phyloP scores from a whole-genome alignment of 2,797 vertebrate species.

The Melanogrammus aeglefinus region DNA sequence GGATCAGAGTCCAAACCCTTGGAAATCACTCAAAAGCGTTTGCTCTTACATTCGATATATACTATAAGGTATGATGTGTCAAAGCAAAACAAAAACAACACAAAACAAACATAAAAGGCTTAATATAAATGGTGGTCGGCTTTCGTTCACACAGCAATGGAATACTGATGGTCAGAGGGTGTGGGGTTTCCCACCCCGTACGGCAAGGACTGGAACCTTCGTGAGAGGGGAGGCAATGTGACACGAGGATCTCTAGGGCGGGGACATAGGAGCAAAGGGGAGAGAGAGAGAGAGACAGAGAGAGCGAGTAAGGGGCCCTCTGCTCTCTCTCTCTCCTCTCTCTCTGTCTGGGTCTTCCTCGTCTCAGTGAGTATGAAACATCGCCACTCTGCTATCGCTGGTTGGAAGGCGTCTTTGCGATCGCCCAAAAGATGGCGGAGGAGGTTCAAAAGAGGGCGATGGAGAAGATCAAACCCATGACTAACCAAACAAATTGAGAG shows the following conservation, averaged over 20 bases:
- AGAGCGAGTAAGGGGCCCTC: not conserved
- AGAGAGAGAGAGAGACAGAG: not conserved
- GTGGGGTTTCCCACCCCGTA: not conserved
- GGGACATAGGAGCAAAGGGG: not conserved
- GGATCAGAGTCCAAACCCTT: not conserved
- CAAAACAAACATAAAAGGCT: slow-evolving; percentile 26
- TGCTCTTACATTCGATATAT: slow-evolving; percentile 1
- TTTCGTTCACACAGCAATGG: not conserved
- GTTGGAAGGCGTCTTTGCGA: too few species aligned
- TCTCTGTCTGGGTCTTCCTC: not conserved
- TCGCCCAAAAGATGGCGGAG: not conserved
- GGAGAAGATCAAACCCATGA: too few species aligned
- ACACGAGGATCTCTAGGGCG: not conserved
- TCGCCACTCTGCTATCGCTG: too few species aligned
- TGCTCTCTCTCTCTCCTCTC: not conserved
- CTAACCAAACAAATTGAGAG: too few species aligned
- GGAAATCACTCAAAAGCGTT: not conserved
- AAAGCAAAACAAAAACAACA: slow-evolving; percentile 48
- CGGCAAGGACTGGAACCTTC: slow-evolving; percentile 16
- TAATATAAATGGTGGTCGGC: slow-evolving; percentile 10
- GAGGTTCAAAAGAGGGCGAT: not conserved
- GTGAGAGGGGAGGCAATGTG: not conserved
- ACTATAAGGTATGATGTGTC: slow-evolving; percentile 56
- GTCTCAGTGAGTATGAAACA: too few species aligned
- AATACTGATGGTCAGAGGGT: slow-evolving; percentile 36